A percentile compares a stretch with the other conserved stretches of the same genome.
phyloP scores from a whole-genome alignment of 1,140 invertebrate genomes.

The Andrena cerasifolii region DNA sequence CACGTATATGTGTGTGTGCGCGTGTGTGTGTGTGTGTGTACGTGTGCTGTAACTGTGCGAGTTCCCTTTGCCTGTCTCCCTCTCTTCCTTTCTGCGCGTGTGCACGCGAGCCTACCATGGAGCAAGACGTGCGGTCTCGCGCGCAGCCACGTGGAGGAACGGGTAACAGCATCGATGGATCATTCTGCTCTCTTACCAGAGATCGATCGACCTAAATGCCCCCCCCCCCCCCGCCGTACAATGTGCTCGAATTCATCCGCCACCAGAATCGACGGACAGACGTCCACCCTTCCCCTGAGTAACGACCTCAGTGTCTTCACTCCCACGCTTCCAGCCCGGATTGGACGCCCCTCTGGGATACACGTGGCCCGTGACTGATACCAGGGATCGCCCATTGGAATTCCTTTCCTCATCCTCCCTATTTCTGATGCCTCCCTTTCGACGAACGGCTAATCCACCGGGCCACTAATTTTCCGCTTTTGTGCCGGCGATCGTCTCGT shows the following conservation, averaged over 20 bases:
- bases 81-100: no score
- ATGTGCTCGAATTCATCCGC: slow-evolving; percentile 45
- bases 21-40: slow-evolving; percentile 6
- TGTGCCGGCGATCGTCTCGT: not conserved
- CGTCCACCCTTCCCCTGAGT: slow-evolving; percentile 2
- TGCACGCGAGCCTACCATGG: slow-evolving; percentile 9
- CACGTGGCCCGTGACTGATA: slow-evolving; percentile 29
- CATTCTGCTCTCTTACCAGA: slow-evolving; percentile 31
- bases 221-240: slow-evolving; percentile 14
- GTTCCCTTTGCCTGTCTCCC: not conserved
- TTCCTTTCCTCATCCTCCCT: not conserved
- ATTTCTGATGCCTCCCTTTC: not conserved
- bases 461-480: not conserved
- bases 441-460: not conserved
- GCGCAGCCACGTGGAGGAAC: slow-evolving; percentile 46
- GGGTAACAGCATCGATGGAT: slow-evolving; percentile 47
- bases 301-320: slow-evolving; percentile 7
- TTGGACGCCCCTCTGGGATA: slow-evolving; percentile 17
- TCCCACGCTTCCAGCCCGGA: not conserved
- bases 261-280: slow-evolving; percentile 30
- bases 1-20: slow-evolving; percentile 6
- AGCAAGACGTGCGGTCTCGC: slow-evolving; percentile 33
- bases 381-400: slow-evolving; percentile 1
- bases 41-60: not conserved
- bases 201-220: slow-evolving; percentile 48